These are phyloP conservation scores for Thaumetopoea pityocampa DNA, from an alignment of 1,140 invertebrate genomes.

Conservation along the genomic window DNA sequence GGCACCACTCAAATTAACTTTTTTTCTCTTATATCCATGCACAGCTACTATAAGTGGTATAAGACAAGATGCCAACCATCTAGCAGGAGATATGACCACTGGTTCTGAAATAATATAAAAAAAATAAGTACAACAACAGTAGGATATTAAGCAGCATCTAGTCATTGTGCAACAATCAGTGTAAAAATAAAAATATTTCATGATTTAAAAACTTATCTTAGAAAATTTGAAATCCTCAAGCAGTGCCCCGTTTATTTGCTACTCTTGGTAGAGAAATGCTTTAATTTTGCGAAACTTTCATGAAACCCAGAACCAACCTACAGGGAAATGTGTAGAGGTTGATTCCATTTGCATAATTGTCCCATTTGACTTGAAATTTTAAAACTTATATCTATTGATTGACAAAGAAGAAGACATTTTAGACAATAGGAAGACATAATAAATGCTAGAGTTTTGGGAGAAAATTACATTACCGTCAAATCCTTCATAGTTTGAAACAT, in stretches of 20 bases:
- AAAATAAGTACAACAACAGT: not conserved
- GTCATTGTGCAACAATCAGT: not conserved
- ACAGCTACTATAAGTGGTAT: constrained; percentile 81
- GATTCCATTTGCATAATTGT: too few species aligned
- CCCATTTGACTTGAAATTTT: not conserved
- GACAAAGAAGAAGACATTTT: not conserved
- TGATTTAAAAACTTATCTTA: too few species aligned
- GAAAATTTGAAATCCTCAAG: too few species aligned
- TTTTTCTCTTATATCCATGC: constrained; percentile 82
- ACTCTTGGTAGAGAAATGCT: too few species aligned
- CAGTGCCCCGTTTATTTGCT: too few species aligned
- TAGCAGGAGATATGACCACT: constrained; percentile 81
- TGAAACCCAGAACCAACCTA: too few species aligned
- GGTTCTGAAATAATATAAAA: constrained; percentile 73
- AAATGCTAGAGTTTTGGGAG: too few species aligned
- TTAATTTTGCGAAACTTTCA: too few species aligned
- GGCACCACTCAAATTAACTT: constrained; percentile 83
- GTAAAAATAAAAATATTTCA: too few species aligned
- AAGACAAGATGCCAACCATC: constrained; percentile 84
- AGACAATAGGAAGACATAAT: too few species aligned
- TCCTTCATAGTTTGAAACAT: constrained; percentile 69
- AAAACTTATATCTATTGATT: not conserved
- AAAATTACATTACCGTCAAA: constrained; percentile 76
- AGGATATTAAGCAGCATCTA: not conserved
- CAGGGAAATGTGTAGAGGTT: too few species aligned